Evolutionary conservation across 1,140 invertebrate species (phyloP).

Genomic region (Brachionus sp.): DNA sequence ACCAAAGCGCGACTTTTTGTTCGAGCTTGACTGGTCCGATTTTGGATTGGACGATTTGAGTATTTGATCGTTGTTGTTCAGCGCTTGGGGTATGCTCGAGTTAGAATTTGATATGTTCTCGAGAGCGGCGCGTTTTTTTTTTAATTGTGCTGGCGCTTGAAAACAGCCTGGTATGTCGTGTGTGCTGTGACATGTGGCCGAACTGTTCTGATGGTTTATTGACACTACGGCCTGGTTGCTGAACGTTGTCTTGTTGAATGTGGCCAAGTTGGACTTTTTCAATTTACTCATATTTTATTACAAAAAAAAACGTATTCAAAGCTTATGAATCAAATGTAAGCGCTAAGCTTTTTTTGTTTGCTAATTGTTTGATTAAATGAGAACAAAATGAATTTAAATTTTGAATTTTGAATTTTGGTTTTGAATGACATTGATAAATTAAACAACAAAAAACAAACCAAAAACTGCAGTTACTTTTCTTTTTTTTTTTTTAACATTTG

Average conservation of each 20-base stretch:
- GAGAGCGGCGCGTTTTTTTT: conserved; percentile 32
- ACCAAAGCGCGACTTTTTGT: conserved; percentile 30
- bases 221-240: conserved; percentile 5
- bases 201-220: neutral
- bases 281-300: conserved; percentile 11
- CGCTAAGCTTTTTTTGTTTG: neutral
- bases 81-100: neutral
- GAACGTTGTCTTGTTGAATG: neutral
- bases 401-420: neutral
- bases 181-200: neutral
- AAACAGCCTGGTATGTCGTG: neutral
- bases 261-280: conserved; percentile 12
- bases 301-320: neutral
- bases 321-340: neutral
- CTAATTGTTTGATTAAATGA: neutral
- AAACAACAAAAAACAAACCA: too few relatives aligned
- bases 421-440: neutral
- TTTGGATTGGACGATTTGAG: neutral
- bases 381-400: neutral
- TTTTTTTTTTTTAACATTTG: too few relatives aligned
- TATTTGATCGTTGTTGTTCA: neutral
- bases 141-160: neutral
- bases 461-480: too few relatives aligned
- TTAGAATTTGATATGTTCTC: conserved; percentile 34
- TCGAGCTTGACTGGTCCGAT: conserved; percentile 3